These are phyloP conservation scores for Drosophila siamana DNA, from an alignment of 2,888 invertebrate genomes.

Conservation along the genomic window DNA sequence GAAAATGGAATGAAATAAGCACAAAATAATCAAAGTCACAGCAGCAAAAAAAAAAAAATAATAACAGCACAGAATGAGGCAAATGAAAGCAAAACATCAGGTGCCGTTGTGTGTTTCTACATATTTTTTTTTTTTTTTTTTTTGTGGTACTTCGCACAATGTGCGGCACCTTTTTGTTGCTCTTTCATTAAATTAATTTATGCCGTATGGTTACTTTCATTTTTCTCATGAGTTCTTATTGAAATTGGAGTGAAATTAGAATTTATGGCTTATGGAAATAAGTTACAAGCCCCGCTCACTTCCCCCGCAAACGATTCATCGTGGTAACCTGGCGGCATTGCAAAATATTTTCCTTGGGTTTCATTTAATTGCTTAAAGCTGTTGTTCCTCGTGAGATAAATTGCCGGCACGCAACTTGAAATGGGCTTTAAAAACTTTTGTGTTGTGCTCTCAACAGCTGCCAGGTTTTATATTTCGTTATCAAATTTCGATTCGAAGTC, in stretches of 20 bases:
- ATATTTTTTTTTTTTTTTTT: conserved; percentile 9
- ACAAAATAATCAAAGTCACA: conserved; percentile 37
- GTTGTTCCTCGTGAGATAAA: neutral
- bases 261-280: conserved; percentile 32
- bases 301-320: conserved; percentile 1
- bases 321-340: conserved; percentile 2
- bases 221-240: conserved; percentile 36
- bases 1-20: conserved; percentile 33
- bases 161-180: conserved; percentile 18
- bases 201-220: conserved; percentile 33
- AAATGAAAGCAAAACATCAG: conserved; percentile 38
- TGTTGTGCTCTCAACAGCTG: neutral
- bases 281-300: too few species aligned
- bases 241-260: conserved; percentile 32
- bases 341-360: neutral
- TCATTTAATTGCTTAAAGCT: conserved; percentile 10
- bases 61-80: conserved; percentile 18
- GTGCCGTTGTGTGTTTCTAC: conserved; percentile 26
- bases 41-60: conserved; percentile 9
- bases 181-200: conserved; percentile 55
- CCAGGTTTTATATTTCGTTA: neutral
- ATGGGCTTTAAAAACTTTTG: neutral
- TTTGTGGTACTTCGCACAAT: conserved; percentile 18
- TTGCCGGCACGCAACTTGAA: neutral
- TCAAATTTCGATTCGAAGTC: neutral